These are phyloP conservation scores for Tachycineta bicolor DNA, from an alignment of 2,113 vertebrate species.

Conservation along the genomic window DNA sequence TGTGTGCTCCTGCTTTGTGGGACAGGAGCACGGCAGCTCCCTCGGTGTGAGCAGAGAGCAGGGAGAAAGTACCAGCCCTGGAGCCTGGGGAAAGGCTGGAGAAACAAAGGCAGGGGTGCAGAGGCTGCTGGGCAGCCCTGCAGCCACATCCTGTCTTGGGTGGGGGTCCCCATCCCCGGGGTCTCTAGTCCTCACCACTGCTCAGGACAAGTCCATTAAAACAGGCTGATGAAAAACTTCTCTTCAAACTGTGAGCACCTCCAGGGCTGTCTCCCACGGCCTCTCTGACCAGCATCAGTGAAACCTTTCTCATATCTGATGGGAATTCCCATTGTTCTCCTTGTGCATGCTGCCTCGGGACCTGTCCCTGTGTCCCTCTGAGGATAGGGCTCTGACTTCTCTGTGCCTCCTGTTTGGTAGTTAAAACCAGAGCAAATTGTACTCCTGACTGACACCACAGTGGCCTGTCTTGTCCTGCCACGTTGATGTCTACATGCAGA, in stretches of 20 bases:
- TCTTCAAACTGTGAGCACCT: background rate
- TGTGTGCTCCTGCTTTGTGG: background rate
- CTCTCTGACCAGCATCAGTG: background rate
- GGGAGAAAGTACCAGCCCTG: background rate
- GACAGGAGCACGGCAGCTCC: background rate
- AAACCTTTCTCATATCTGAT: background rate
- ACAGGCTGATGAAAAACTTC: background rate
- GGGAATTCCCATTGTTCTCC: background rate
- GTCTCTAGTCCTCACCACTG: background rate
- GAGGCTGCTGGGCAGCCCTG: background rate
- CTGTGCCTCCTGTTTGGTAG: background rate
- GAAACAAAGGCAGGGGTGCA: background rate
- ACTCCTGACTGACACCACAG: background rate
- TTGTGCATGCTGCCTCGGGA: background rate
- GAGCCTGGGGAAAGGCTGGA: background rate
- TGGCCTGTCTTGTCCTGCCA: background rate
- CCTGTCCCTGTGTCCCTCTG: background rate
- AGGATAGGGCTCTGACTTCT: background rate
- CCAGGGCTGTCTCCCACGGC: background rate
- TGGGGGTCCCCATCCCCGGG: too few species aligned
- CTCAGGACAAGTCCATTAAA: background rate
- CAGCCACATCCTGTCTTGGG: rapidly evolving
- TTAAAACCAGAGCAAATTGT: background rate
- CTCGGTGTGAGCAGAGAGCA: background rate
- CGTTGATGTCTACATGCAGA: rapidly evolving